phyloP scores from a whole-genome alignment of 2,797 vertebrate species.

The Craterocephalus amniculus region DNA sequence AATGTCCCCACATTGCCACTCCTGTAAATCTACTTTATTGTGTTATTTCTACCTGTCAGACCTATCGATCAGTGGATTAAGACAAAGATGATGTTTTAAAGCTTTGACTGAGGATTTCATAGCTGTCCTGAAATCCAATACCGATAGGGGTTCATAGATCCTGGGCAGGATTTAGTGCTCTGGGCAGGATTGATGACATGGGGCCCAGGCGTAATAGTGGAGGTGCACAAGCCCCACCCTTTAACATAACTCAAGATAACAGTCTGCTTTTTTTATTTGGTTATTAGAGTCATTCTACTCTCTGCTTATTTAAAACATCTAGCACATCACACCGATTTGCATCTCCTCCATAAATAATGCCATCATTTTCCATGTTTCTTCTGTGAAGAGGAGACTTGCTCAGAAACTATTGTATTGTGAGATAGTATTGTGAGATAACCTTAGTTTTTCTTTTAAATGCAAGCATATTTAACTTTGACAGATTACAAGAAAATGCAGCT shows the following conservation, averaged over 20 bases:
- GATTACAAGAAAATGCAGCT: no score
- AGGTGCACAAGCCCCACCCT: constrained; percentile 56
- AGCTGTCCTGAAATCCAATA: constrained; percentile 76
- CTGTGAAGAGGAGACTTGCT: constrained; percentile 23
- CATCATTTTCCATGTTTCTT: neutral
- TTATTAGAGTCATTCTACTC: constrained; percentile 73
- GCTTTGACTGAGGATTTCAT: constrained; percentile 76
- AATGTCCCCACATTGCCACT: constrained; percentile 57
- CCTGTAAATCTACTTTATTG: constrained; percentile 80
- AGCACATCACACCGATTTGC: constrained; percentile 8
- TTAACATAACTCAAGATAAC: constrained; percentile 73
- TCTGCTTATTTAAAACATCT: constrained; percentile 70
- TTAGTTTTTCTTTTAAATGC: no score
- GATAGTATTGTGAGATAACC: no score
- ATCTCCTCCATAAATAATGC: constrained; percentile 49
- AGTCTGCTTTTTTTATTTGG: constrained; percentile 64
- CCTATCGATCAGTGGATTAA: constrained; percentile 82
- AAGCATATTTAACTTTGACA: no score
- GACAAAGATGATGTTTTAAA: constrained; percentile 82
- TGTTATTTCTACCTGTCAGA: constrained; percentile 81
- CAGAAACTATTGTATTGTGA: constrained; percentile 32
- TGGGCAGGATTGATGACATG: constrained; percentile 72
- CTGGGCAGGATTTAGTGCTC: constrained; percentile 72
- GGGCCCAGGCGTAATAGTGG: constrained; percentile 41
- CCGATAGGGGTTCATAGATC: constrained; percentile 74